phyloP scores from a whole-genome alignment of 2,888 invertebrate genomes.

The Heteromurus nitidus region DNA sequence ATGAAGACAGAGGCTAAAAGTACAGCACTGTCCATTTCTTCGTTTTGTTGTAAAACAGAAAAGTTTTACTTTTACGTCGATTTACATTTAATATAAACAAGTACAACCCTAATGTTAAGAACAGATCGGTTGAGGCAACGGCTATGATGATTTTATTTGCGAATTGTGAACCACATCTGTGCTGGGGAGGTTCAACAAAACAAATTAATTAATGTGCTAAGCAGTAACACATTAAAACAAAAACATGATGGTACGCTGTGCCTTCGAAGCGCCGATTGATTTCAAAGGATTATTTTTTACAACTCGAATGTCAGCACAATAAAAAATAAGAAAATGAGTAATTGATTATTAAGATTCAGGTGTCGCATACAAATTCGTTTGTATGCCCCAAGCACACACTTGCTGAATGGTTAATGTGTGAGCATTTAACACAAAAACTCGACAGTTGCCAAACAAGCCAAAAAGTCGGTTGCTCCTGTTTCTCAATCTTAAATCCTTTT shows the following conservation, averaged over 20 bases:
- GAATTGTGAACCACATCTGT: background rate
- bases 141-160: constrained; percentile 17
- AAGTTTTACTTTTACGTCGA: background rate
- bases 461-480: background rate
- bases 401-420: too few species aligned
- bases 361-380: too few species aligned
- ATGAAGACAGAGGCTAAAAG: too few species aligned
- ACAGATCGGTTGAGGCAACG: background rate
- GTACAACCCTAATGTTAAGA: background rate
- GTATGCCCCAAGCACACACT: too few species aligned
- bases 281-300: background rate
- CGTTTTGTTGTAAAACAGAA: too few species aligned
- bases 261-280: background rate
- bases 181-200: too few species aligned
- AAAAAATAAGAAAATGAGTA: background rate
- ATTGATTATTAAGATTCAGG: background rate
- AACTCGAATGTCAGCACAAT: background rate
- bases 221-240: too few species aligned
- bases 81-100: background rate
- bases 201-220: too few species aligned
- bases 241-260: background rate
- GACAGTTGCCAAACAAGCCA: constrained; percentile 31
- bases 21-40: too few species aligned
- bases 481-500: background rate
- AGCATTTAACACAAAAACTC: background rate